Evolutionary conservation across 2,888 invertebrate genomes (phyloP).

Genomic region (Argyra leucocephala): DNA sequence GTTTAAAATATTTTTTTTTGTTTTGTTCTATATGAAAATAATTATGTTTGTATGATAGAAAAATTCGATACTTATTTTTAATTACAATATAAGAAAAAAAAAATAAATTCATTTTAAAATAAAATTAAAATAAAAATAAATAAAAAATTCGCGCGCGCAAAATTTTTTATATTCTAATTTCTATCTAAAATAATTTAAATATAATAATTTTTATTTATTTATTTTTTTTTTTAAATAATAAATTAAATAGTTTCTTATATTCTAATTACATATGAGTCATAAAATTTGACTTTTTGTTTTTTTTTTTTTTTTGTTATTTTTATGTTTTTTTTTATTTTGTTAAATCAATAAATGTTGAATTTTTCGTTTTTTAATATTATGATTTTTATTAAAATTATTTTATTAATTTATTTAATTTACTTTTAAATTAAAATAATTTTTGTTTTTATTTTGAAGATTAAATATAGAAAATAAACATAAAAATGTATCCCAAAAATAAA

Average conservation of each 20-base stretch:
- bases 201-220: neutral
- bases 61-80: neutral
- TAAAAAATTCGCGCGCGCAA: neutral
- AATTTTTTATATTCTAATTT: neutral
- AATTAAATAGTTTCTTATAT: neutral
- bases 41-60: too few species aligned
- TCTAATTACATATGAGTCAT: neutral
- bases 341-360: too few species aligned
- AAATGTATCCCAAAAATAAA: neutral
- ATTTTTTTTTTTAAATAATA: neutral
- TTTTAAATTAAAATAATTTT: too few species aligned
- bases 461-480: neutral
- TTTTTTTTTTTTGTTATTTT: too few species aligned
- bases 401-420: neutral
- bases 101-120: neutral
- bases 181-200: slow-evolving; percentile 6
- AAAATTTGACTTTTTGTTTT: neutral
- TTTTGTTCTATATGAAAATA: neutral
- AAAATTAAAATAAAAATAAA: neutral
- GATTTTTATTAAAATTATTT: too few species aligned
- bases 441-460: neutral
- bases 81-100: neutral
- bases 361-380: too few species aligned
- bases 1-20: slow-evolving; percentile 32
- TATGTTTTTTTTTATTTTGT: too few species aligned